A percentile compares a stretch with the other conserved stretches of the same genome.
Evolutionary conservation across 2,888 invertebrate genomes (phyloP).

Genomic region (Tortrix viridana): DNA sequence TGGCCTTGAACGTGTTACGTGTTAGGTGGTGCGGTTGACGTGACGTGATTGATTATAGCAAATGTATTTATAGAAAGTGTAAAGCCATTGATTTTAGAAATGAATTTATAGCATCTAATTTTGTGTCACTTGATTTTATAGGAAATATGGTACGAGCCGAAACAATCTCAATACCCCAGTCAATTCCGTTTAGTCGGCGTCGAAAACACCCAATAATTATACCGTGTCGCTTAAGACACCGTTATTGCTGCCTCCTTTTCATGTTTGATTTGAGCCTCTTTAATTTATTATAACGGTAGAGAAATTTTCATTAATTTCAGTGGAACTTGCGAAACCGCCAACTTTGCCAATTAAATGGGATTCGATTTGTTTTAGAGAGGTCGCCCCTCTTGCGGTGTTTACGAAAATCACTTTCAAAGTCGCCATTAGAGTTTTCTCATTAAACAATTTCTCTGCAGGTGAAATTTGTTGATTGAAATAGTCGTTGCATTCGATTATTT

Average conservation of each 20-base stretch:
- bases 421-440: constrained; percentile 36
- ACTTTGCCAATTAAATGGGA: constrained; percentile 39
- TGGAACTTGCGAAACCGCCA: constrained; percentile 37
- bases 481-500: constrained; percentile 5
- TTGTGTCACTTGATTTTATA: no score
- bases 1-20: no score
- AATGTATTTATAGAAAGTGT: no score
- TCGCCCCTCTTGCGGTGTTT: constrained; percentile 34
- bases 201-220: constrained; percentile 21
- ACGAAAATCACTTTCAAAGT: constrained; percentile 35
- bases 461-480: constrained; percentile 26
- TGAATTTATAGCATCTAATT: no score
- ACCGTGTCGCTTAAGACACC: constrained; percentile 4
- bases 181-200: not conserved
- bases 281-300: constrained; percentile 32
- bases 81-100: not conserved
- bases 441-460: constrained; percentile 32
- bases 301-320: constrained; percentile 36
- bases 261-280: constrained; percentile 35
- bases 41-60: no score
- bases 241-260: constrained; percentile 32
- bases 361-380: constrained; percentile 38
- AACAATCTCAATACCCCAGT: constrained; percentile 1
- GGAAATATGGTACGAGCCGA: not conserved
- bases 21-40: no score